Evolutionary conservation across 2,113 vertebrate genomes (phyloP).

Genomic region (Zapus hudsonius): DNA sequence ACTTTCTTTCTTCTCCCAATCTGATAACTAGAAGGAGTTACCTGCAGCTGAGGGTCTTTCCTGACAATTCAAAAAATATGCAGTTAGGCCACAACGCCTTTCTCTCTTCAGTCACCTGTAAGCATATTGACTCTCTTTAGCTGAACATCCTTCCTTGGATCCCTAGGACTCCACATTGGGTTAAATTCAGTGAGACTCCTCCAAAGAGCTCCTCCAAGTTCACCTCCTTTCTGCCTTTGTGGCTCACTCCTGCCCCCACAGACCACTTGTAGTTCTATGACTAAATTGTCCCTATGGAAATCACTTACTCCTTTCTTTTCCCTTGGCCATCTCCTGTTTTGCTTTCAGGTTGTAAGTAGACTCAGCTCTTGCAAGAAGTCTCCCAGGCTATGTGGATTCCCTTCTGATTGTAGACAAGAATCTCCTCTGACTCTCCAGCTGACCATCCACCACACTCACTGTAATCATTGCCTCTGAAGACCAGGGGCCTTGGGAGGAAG

Average conservation of each 20-base stretch:
- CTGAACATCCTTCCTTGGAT: neutral
- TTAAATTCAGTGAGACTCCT: neutral
- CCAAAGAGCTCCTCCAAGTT: neutral
- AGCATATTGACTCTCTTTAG: neutral
- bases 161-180: neutral
- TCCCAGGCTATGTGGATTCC: neutral
- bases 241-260: neutral
- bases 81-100: neutral
- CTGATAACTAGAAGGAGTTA: neutral
- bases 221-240: neutral
- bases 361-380: neutral
- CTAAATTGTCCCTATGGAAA: neutral
- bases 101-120: neutral
- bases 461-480: neutral
- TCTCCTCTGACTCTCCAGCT: neutral
- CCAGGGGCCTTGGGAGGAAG: neutral
- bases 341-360: neutral
- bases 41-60: neutral
- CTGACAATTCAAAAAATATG: neutral
- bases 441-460: accelerated
- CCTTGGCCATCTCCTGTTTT: neutral
- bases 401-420: neutral
- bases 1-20: neutral
- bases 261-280: neutral
- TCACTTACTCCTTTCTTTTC: neutral